These are phyloP conservation scores for Sebastiscus tertius DNA, from an alignment of 2,797 vertebrate species.

Conservation along the genomic window DNA sequence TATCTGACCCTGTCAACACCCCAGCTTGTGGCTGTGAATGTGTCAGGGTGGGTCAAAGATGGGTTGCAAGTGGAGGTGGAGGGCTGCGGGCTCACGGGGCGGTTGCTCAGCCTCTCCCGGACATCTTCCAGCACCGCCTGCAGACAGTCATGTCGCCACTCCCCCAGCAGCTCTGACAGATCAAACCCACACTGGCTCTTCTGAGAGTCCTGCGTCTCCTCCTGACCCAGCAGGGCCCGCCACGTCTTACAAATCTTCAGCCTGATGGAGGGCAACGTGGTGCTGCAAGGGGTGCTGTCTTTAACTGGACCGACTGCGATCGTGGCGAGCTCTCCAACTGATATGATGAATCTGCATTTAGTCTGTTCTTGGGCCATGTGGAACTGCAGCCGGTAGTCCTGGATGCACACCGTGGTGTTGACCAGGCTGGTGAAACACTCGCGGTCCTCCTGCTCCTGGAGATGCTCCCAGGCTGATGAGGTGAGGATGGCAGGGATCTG, in stretches of 20 bases:
- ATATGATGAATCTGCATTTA: constrained; percentile 63
- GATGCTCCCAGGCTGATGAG: constrained; percentile 57
- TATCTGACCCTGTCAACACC: constrained; percentile 55
- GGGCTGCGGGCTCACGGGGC: neutral
- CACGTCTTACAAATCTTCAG: constrained; percentile 58
- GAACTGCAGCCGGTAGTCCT: constrained; percentile 59
- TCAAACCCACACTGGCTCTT: constrained; percentile 36
- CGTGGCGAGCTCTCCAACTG: constrained; percentile 45
- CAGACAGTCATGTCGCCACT: constrained; percentile 63
- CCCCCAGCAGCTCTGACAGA: constrained; percentile 63
- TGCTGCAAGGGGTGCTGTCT: constrained; percentile 52
- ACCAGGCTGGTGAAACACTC: constrained; percentile 65
- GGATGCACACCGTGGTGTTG: constrained; percentile 54
- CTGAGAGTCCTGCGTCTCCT: constrained; percentile 35
- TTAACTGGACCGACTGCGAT: constrained; percentile 19
- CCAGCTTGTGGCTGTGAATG: constrained; percentile 40
- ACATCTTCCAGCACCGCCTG: constrained; percentile 52
- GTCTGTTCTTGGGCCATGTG: constrained; percentile 45
- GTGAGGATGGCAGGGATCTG: constrained; percentile 73
- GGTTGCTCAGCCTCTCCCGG: constrained; percentile 15
- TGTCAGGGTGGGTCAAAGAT: fast-evolving
- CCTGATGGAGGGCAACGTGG: constrained; percentile 42
- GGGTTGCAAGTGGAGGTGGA: constrained; percentile 31
- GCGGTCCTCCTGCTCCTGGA: constrained; percentile 68
- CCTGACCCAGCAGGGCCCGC: constrained; percentile 31